phyloP scores from a whole-genome alignment of 1,140 invertebrate genomes.

The Drosophila kepulauana region DNA sequence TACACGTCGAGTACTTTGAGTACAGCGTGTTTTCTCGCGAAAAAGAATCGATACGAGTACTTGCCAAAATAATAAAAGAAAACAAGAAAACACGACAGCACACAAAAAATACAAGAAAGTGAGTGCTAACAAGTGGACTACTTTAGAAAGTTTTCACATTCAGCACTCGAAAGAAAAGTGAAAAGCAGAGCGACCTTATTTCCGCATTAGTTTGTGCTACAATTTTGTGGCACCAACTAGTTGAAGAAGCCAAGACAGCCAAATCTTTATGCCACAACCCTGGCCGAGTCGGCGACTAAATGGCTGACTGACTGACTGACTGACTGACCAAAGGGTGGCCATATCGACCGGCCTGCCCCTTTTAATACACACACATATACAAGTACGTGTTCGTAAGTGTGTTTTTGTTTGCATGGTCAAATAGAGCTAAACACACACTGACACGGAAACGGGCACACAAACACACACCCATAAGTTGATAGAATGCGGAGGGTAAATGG shows the following conservation, averaged over 20 bases:
- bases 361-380: background rate
- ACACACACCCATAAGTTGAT: background rate
- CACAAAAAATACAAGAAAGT: background rate
- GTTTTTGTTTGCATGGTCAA: conserved; percentile 34
- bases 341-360: conserved; percentile 25
- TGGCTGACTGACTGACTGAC: background rate
- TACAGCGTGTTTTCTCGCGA: background rate
- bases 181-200: conserved; percentile 15
- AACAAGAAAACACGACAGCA: no score
- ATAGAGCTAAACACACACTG: conserved; percentile 16
- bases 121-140: conserved; percentile 3
- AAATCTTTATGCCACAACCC: conserved; percentile 5
- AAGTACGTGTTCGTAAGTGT: conserved; percentile 4
- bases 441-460: conserved; percentile 7
- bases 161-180: conserved; percentile 13
- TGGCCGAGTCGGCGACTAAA: background rate
- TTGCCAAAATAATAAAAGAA: no score
- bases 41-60: background rate
- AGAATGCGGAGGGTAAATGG: background rate
- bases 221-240: conserved; percentile 14
- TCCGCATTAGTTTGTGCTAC: conserved; percentile 9
- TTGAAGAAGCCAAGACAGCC: conserved; percentile 6
- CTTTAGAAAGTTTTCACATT: conserved; percentile 8
- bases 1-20: background rate
- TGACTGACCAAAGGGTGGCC: conserved; percentile 19